Percentiles rank a stretch among this genome's conserved stretches.
These are phyloP conservation scores for Ruditapes philippinarum DNA, from an alignment of 1,140 invertebrate species.

Conservation along the genomic window DNA sequence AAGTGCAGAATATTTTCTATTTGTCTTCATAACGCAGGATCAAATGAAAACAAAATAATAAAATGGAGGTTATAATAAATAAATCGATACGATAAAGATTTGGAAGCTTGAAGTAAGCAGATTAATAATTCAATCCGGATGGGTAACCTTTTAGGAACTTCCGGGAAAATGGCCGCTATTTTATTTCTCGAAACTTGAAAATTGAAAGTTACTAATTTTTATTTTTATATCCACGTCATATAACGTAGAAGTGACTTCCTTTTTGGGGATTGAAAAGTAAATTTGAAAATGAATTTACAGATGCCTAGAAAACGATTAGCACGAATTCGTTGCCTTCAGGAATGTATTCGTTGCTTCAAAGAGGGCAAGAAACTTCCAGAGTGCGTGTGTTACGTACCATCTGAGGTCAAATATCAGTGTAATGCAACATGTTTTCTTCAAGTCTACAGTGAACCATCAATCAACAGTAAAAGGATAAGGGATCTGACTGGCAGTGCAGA, in stretches of 20 bases:
- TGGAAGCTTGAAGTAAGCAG: too few species aligned
- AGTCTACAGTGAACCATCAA: slow-evolving; percentile 74
- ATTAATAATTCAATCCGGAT: too few species aligned
- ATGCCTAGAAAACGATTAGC: slow-evolving; percentile 77
- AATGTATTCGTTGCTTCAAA: slow-evolving; percentile 80
- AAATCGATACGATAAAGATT: too few species aligned
- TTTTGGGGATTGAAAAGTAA: background rate
- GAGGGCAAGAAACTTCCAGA: slow-evolving; percentile 77
- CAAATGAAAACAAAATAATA: too few species aligned
- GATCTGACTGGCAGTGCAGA: slow-evolving; percentile 75
- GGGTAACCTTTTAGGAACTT: background rate
- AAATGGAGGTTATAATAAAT: too few species aligned
- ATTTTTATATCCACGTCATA: background rate
- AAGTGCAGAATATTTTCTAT: too few species aligned
- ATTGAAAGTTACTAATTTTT: background rate
- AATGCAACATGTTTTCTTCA: slow-evolving; percentile 74
- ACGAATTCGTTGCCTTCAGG: slow-evolving; percentile 83
- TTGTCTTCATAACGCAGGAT: too few species aligned
- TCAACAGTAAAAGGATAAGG: slow-evolving; percentile 71
- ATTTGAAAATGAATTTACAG: slow-evolving; percentile 60
- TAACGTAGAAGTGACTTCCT: background rate
- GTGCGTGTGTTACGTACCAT: slow-evolving; percentile 82
- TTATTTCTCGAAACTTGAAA: background rate
- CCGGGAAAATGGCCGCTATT: background rate
- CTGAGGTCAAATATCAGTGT: slow-evolving; percentile 79